Conservation (phyloP, 2,888 invertebrate species). For the Synergus laeviventris region DNA sequence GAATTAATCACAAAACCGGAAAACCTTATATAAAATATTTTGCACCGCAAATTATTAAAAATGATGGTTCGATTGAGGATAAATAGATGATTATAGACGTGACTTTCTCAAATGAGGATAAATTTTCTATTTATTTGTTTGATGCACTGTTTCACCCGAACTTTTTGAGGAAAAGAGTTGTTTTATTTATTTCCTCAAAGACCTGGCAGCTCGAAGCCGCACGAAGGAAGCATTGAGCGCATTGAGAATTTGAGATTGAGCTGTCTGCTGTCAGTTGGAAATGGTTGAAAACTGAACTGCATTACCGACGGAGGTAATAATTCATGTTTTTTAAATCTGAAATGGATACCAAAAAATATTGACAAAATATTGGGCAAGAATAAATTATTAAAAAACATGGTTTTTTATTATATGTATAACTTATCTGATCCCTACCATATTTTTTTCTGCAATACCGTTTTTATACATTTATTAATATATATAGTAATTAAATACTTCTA, state of each 20-base stretch:
- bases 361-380: no score
- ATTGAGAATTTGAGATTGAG: no score
- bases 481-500: neutral
- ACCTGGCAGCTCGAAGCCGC: neutral
- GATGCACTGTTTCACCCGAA: neutral
- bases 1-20: neutral
- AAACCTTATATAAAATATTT: neutral
- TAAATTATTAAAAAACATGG: no score
- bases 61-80: neutral
- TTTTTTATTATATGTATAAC: no score
- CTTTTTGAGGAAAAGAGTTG: neutral
- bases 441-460: no score
- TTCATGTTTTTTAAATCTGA: neutral
- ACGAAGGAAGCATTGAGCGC: no score
- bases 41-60: neutral
- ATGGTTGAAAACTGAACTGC: neutral
- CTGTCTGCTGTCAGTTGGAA: neutral
- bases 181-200: neutral
- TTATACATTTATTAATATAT: no score
- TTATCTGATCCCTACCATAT: no score
- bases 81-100: neutral
- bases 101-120: neutral
- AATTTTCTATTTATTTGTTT: neutral
- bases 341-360: no score
- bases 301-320: neutral